Evolutionary conservation across 2,113 vertebrate genomes (phyloP), one percentile per base, ranked within the genome.

Genomic region (Coreoperca whiteheadi): DNA sequence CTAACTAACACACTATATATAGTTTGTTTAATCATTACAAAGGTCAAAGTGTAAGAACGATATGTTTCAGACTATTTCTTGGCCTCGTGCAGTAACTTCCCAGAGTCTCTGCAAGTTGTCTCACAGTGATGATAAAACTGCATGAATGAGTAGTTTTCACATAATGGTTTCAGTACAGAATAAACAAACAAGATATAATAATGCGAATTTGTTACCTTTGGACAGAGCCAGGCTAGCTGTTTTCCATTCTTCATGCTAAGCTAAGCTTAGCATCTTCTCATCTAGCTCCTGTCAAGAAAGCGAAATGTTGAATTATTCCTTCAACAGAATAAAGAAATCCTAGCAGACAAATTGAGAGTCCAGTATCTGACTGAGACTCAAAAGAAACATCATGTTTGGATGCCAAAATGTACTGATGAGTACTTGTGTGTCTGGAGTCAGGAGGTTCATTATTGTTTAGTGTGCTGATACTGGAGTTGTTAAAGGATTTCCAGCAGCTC

Each of bases 401-500:
- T 74, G 70, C 25, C 34, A 79, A 10, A 65, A 43, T 75, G 50
- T 56, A 56, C 61, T 80, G 60, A 68, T 61, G 43, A 39, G 50
- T 75, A 60, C 56, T 74, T 88, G 60, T 69, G 60, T 61, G 16
- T 79, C 15, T 73, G 54, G 54, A 56, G 77, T 65, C 63, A 61
- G 16, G 34, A 66, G 51, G 66, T 81, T 83, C 65, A 72, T 88
- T 79, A 88, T 76, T 77, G 69, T 86, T 81, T 57, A 23, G 63
- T 71, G 61, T 23, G 74, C 76, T 83, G 60, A 90, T 70, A 48
- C 53, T 59, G 28, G 30, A 68, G 70, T 37, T 80, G 69, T 81
- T 83, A 28, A 85, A 83, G 51, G 56, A 54, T 74, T 85, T 89
- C 77, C 81, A 68, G 71, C 74, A 63, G 79, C 81, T 75, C 84